These are phyloP conservation scores for Aethina tumida DNA, from an alignment of 1,140 invertebrate genomes.

Conservation along the genomic window DNA sequence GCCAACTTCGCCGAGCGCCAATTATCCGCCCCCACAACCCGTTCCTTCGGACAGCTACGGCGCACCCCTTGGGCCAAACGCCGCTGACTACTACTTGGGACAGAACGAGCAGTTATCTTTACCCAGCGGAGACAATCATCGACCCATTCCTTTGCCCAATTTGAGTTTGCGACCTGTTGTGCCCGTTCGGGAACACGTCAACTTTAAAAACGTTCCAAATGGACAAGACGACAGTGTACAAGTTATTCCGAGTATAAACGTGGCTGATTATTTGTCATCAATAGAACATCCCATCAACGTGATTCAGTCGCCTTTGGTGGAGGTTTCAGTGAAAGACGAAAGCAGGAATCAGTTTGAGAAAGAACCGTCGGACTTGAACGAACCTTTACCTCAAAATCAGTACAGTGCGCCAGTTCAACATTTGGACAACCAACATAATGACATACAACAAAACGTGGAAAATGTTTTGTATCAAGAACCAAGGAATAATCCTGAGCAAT, in stretches of 20 bases:
- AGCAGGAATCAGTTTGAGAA: conserved; percentile 1
- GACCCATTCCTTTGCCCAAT: conserved; percentile 17
- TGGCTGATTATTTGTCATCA: conserved; percentile 51
- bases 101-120: conserved; percentile 21
- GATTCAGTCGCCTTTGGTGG: conserved; percentile 51
- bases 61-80: conserved; percentile 15
- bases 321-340: conserved; percentile 37
- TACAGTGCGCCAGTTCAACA: too few species aligned
- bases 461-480: too few species aligned
- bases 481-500: too few species aligned
- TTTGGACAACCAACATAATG: too few species aligned
- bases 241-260: conserved; percentile 47
- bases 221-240: conserved; percentile 36
- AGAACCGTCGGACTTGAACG: too few species aligned
- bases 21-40: conserved; percentile 10
- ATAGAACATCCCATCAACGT: conserved; percentile 54
- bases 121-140: conserved; percentile 10
- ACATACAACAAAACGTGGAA: too few species aligned
- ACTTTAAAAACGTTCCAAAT: too few species aligned
- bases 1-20: conserved; percentile 1
- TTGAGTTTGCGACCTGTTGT: conserved; percentile 22
- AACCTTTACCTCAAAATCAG: too few species aligned
- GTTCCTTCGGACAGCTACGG: conserved; percentile 23
- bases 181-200: conserved; percentile 14
- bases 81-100: conserved; percentile 9